Conservation (phyloP, 2,888 invertebrate genomes). For the Drosophila austrosaltans region DNA sequence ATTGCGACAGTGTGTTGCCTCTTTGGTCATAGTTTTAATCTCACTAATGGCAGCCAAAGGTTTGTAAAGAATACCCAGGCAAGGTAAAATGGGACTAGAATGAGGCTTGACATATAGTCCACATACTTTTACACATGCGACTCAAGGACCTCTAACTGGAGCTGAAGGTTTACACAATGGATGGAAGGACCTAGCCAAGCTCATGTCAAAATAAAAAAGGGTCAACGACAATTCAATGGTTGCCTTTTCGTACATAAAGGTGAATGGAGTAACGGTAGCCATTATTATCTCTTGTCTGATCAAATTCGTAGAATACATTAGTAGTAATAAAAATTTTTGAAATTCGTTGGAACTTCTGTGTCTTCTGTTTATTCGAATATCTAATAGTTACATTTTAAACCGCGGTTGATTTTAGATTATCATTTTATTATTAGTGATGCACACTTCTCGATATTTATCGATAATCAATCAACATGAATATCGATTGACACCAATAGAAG, state of each 20-base stretch:
- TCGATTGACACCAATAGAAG: too few relatives aligned
- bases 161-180: not conserved
- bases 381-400: too few relatives aligned
- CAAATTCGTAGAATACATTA: too few relatives aligned
- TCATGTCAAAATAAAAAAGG: not conserved
- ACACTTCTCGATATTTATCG: too few relatives aligned
- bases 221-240: not conserved
- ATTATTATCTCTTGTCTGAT: too few relatives aligned
- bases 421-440: too few relatives aligned
- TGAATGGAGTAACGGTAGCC: too few relatives aligned
- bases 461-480: too few relatives aligned
- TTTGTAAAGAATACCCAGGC: constrained; percentile 5
- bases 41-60: constrained; percentile 68
- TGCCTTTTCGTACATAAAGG: not conserved
- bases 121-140: not conserved
- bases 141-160: not conserved
- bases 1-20: constrained; percentile 55
- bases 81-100: not conserved
- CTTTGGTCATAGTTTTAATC: constrained; percentile 69
- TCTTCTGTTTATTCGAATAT: too few relatives aligned
- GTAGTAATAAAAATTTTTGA: too few relatives aligned
- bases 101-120: constrained; percentile 2
- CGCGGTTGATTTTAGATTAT: too few relatives aligned
- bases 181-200: not conserved
- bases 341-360: too few relatives aligned